A percentile compares a stretch with the other conserved stretches of the same genome.
Evolutionary conservation across 2,797 vertebrate genomes (phyloP).

Genomic region (Gallinago nigripennis): DNA sequence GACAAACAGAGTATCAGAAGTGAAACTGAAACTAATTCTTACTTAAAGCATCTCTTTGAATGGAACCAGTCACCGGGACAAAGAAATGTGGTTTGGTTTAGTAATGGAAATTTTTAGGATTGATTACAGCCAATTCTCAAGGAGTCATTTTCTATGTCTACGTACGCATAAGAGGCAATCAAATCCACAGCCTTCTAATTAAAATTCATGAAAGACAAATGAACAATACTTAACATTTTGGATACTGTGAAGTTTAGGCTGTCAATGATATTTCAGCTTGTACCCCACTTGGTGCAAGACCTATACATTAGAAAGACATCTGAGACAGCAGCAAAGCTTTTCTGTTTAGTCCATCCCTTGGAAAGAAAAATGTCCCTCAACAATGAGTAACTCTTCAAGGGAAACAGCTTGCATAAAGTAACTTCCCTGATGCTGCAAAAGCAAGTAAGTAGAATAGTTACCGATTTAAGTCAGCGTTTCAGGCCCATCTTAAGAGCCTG

Average conservation of each 20-base stretch:
- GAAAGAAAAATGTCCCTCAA: background rate
- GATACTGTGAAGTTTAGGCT: background rate
- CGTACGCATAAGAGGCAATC: background rate
- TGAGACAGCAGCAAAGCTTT: background rate
- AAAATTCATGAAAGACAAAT: background rate
- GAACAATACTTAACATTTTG: background rate
- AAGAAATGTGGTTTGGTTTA: background rate
- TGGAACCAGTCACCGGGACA: background rate
- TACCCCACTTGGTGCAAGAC: background rate
- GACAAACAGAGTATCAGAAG: background rate
- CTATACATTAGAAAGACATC: background rate
- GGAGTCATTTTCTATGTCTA: background rate
- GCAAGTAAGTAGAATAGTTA: background rate
- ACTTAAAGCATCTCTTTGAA: background rate
- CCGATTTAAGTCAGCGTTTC: background rate
- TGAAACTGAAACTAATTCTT: background rate
- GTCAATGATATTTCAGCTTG: background rate
- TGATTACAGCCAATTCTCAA: background rate
- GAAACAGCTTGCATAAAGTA: background rate
- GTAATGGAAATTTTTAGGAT: background rate
- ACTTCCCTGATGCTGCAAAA: background rate
- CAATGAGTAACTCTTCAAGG: background rate
- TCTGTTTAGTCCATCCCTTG: background rate
- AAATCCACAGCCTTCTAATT: background rate
- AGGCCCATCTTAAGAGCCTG: background rate